Evolutionary conservation across 2,113 vertebrate species (phyloP).

Genomic region (Xiphophorus couchianus): DNA sequence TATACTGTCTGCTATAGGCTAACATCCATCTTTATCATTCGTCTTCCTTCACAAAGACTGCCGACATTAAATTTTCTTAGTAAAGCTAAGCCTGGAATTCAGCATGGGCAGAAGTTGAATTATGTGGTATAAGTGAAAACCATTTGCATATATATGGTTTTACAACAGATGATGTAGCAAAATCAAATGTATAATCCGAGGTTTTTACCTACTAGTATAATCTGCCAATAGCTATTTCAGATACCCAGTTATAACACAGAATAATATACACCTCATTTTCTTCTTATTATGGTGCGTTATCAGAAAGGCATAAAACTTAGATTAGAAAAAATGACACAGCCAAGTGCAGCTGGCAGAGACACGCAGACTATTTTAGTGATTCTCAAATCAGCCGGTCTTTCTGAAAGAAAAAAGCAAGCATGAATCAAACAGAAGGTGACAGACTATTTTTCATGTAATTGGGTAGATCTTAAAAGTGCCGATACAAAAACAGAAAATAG

Average conservation of each 20-base stretch:
- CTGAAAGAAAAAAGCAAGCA: not conserved
- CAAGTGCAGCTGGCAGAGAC: not conserved
- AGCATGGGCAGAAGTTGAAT: not conserved
- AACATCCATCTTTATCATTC: slow-evolving; percentile 12
- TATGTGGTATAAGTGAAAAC: not conserved
- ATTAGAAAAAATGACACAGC: not conserved
- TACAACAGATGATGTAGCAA: not conserved
- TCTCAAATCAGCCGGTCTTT: not conserved
- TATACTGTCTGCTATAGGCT: slow-evolving; percentile 3
- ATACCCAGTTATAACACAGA: not conserved
- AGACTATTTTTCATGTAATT: not conserved
- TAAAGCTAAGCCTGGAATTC: not conserved
- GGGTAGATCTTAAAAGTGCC: not conserved
- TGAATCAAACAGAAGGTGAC: not conserved
- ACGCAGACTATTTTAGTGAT: not conserved
- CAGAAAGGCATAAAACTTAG: not conserved
- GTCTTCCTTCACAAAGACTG: not conserved
- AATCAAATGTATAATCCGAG: not conserved
- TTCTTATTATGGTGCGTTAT: not conserved
- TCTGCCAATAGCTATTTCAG: not conserved
- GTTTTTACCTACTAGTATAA: not conserved
- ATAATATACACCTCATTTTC: slow-evolving; percentile 1
- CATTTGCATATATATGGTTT: slow-evolving; percentile 1
- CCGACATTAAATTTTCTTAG: not conserved
- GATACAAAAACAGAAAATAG: not conserved